These are phyloP conservation scores for Hycleus phaleratus DNA, from an alignment of 1,140 invertebrate species.

Conservation along the genomic window DNA sequence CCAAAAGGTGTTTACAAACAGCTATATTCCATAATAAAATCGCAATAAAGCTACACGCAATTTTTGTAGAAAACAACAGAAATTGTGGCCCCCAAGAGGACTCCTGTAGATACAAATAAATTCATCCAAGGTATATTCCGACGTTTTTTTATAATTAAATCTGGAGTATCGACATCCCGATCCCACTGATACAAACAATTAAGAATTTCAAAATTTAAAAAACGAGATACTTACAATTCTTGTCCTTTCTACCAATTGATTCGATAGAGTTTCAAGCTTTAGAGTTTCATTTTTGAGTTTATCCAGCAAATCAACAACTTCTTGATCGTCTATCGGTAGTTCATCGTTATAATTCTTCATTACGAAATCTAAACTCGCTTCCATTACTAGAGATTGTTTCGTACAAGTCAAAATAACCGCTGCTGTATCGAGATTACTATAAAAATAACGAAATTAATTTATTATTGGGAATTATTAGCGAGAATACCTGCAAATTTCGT, in stretches of 20 bases:
- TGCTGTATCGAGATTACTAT: constrained; percentile 31
- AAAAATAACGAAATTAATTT: neutral
- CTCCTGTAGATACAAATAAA: neutral
- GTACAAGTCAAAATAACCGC: constrained; percentile 24
- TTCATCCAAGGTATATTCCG: neutral
- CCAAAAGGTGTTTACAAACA: neutral
- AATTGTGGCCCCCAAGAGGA: neutral
- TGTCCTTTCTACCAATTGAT: neutral
- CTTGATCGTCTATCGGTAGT: neutral
- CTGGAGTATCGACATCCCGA: neutral
- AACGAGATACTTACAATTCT: neutral
- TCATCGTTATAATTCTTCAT: constrained; percentile 1
- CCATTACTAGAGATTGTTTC: constrained; percentile 32
- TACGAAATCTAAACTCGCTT: constrained; percentile 30
- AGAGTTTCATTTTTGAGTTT: neutral
- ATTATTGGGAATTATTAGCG: neutral
- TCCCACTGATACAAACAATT: neutral
- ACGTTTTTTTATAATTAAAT: constrained; percentile 1
- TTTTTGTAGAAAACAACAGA: neutral
- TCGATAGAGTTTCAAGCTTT: neutral
- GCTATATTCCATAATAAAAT: too few species aligned
- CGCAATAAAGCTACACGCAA: too few species aligned
- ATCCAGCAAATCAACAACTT: neutral
- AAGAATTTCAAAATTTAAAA: neutral
- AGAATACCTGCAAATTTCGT: constrained; percentile 20